A percentile compares a stretch with the other conserved stretches of the same genome.
phyloP scores from a whole-genome alignment of 2,888 invertebrate species.

The Octonoba sinensis region DNA sequence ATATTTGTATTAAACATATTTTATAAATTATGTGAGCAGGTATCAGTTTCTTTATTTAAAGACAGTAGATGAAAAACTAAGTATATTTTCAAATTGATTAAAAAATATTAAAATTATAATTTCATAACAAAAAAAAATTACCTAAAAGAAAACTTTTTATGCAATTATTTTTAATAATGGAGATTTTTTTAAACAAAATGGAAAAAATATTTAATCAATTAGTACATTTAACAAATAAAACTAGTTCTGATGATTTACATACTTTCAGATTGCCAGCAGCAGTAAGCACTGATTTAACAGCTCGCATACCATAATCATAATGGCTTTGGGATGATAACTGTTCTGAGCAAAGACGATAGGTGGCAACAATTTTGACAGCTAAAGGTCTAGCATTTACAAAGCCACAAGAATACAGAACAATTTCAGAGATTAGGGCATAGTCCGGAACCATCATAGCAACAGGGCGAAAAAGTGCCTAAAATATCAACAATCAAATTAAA shows the following conservation, averaged over 20 bases:
- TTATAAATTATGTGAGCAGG: too few species aligned
- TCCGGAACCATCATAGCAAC: conserved; percentile 74
- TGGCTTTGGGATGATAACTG: conserved; percentile 73
- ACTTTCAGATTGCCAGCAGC: conserved; percentile 74
- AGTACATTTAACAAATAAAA: too few species aligned
- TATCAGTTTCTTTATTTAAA: too few species aligned
- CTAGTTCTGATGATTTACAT: background rate
- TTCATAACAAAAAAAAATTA: too few species aligned
- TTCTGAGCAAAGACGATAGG: conserved; percentile 73
- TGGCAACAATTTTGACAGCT: conserved; percentile 73
- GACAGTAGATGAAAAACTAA: too few species aligned
- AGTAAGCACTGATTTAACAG: conserved; percentile 73
- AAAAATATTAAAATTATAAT: too few species aligned
- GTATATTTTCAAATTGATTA: too few species aligned
- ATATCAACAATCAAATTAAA: background rate
- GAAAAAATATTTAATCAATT: too few species aligned
- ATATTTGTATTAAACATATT: too few species aligned
- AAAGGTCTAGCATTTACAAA: conserved; percentile 73
- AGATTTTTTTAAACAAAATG: too few species aligned
- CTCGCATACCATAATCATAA: conserved; percentile 74
- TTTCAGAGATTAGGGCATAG: conserved; percentile 73
- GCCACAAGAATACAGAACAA: conserved; percentile 73
- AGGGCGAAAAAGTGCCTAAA: conserved; percentile 72
- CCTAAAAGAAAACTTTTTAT: too few species aligned
- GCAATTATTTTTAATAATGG: too few species aligned